Evolutionary conservation across 1,140 invertebrate genomes (phyloP), one percentile per base, ranked within the genome.

Genomic region (Bombus sylvicola): DNA sequence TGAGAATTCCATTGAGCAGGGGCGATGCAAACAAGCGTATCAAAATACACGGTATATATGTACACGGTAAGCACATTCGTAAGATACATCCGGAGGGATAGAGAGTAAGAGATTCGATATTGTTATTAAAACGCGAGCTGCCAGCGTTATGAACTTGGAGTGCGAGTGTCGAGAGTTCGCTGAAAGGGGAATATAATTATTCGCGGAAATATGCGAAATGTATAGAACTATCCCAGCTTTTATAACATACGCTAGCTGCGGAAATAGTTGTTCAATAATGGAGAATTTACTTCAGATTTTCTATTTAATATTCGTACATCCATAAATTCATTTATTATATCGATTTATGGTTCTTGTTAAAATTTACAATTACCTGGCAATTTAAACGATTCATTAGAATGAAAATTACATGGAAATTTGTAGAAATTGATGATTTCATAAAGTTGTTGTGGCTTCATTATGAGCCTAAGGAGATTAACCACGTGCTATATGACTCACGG

Each of bases 11-110:
- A 86, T 74, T 25, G 34, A 53, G 72, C 72, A 39, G 62, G 59
- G 73, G 39, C 69, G 88, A 66, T 39, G 85, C 85, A 83, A 90
- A 90, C 84, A 83, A 87, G 81, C 76, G 85, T 89, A 80, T 85
- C 75, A 62, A 84, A 80, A 80, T 87, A 87, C 74, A 74, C 86
- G 66, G 81, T 53, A 53, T 53, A 53, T 53, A 53, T 53, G 47
- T 53, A 53, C 18, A 53, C 47, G 47, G 47, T 75, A 62, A 47
- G 47, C 64, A 39, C 34, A 72, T 79, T 71, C 68, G 83, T 80
- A 80, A 85, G 76, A 85, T 72, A 80, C 78, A 31, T 77, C 57
- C 37, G 18, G 34, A 10, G 37, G 75, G n/a, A 59, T 28, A 13
- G 47, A 18, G 37, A 59, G 76, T n/a, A 62, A 72, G 39, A 37